A percentile compares a stretch with the other conserved stretches of the same genome.
These are phyloP conservation scores for Campoplex nolae DNA, from an alignment of 2,888 invertebrate species.

Conservation along the genomic window DNA sequence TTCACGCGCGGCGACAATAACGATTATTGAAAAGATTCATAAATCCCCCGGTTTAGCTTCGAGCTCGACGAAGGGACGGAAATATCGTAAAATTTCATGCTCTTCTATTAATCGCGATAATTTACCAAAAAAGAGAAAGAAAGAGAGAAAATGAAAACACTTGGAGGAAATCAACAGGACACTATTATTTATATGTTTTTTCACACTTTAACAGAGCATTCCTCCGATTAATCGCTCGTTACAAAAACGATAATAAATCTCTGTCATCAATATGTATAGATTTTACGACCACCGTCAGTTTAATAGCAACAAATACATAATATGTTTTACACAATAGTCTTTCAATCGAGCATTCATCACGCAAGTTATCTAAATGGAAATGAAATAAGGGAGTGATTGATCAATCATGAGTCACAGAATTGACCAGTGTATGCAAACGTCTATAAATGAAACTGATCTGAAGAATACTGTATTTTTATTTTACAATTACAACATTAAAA, in stretches of 20 bases:
- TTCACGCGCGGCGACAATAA: constrained; percentile 11
- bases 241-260: background rate
- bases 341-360: constrained; percentile 5
- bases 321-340: constrained; percentile 58
- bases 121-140: background rate
- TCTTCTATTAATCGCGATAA: background rate
- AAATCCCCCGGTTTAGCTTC: background rate
- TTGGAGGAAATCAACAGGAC: background rate
- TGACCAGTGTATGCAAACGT: constrained; percentile 18
- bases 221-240: constrained; percentile 26
- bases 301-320: constrained; percentile 35
- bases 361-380: background rate
- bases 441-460: constrained; percentile 27
- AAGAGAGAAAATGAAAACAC: background rate
- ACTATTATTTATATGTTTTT: constrained; percentile 52
- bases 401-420: constrained; percentile 3
- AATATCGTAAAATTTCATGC: background rate
- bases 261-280: constrained; percentile 53
- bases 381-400: background rate
- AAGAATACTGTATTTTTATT: background rate
- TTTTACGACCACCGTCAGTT: constrained; percentile 16
- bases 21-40: constrained; percentile 7
- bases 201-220: constrained; percentile 36
- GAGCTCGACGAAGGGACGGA: background rate
- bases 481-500: background rate